A percentile compares a stretch with the other conserved stretches of the same genome.
phyloP scores from a whole-genome alignment of 1,140 invertebrate species.

The Kradibia gibbosae region DNA sequence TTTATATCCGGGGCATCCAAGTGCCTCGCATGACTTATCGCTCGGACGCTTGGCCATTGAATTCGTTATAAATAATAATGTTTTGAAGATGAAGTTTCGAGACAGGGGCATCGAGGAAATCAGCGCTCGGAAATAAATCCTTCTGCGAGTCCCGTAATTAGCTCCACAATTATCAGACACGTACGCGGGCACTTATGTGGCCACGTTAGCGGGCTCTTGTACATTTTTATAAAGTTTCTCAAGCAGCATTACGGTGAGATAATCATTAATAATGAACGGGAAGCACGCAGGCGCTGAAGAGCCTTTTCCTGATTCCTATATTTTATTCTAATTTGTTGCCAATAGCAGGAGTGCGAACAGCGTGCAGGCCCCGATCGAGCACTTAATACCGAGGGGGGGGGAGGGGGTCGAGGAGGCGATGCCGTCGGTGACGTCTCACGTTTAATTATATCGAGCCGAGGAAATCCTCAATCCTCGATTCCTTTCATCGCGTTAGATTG shows the following conservation, averaged over 20 bases:
- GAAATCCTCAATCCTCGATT: background rate
- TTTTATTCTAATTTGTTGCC: slow-evolving; percentile 7
- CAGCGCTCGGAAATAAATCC: background rate
- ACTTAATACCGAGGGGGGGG: background rate
- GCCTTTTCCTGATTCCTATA: background rate
- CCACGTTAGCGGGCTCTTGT: no score
- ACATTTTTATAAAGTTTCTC: background rate
- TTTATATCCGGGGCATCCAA: background rate
- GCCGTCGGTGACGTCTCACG: background rate
- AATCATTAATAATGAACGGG: slow-evolving; percentile 10
- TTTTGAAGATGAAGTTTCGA: background rate
- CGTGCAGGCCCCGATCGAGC: background rate
- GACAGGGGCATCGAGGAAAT: background rate
- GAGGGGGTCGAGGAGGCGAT: background rate
- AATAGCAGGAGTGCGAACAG: background rate
- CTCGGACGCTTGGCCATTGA: no score
- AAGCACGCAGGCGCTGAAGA: background rate
- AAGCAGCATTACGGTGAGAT: background rate
- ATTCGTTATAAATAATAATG: background rate
- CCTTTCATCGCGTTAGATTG: slow-evolving; percentile 17
- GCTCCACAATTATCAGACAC: background rate
- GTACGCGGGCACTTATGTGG: no score
- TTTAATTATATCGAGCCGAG: slow-evolving; percentile 18
- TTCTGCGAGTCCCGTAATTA: background rate
- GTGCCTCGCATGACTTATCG: background rate